Percentiles rank a stretch among this genome's conserved stretches.
Evolutionary conservation across 2,113 vertebrate species (phyloP).

Genomic region (Salminus brasiliensis): DNA sequence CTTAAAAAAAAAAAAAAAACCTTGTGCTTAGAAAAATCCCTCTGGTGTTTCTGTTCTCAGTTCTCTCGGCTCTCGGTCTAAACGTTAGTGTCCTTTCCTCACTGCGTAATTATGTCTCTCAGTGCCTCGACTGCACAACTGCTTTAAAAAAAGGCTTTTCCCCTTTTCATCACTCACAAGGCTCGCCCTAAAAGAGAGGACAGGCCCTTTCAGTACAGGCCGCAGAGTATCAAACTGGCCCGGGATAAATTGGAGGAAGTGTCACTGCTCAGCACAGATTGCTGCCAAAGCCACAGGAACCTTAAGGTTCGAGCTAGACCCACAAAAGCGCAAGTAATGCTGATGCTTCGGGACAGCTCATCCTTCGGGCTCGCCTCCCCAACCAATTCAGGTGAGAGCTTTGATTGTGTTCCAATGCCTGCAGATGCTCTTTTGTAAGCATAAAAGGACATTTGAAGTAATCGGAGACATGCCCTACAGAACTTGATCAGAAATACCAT

Average conservation of each 20-base stretch:
- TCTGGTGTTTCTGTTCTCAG: conserved; percentile 40
- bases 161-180: conserved; percentile 12
- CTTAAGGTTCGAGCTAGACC: not conserved
- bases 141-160: not conserved
- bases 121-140: conserved; percentile 15
- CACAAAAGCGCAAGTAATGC: conserved; percentile 16
- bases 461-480: conserved; percentile 38
- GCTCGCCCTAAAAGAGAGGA: conserved; percentile 12
- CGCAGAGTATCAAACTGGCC: conserved; percentile 6
- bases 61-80: conserved; percentile 36
- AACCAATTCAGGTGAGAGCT: conserved; percentile 1
- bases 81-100: conserved; percentile 28
- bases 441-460: conserved; percentile 37
- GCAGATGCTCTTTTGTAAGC: conserved; percentile 27
- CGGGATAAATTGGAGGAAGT: not conserved
- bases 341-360: conserved; percentile 14
- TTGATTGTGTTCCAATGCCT: conserved; percentile 36
- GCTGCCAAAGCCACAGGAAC: not conserved
- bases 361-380: not conserved
- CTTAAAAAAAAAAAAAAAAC: conserved; percentile 25
- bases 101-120: conserved; percentile 45
- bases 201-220: conserved; percentile 10
- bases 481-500: conserved; percentile 41
- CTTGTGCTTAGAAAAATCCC: conserved; percentile 51
- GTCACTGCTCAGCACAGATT: not conserved